Evolutionary conservation across 2,113 vertebrate species (phyloP), one percentile per base, ranked within the genome.

Genomic region (Cnemophilus loriae): DNA sequence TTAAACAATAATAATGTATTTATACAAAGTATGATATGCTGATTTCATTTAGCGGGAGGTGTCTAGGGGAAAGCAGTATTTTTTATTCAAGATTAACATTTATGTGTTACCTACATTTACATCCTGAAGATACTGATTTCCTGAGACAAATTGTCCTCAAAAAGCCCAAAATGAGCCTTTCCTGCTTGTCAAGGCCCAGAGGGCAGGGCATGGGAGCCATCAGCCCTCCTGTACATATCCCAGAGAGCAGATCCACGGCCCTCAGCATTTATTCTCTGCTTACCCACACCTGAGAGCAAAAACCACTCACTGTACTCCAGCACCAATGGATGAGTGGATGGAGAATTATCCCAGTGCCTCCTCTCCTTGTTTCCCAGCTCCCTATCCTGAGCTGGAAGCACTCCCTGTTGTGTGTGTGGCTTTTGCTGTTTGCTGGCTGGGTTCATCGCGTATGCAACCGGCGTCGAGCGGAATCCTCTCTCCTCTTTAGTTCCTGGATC

Each of bases 401-500:
- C 28, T 32, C 33, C 60, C 16, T 0, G 14, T 8, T 69, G 73
- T 86, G 59, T 79, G 74, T 94, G 57, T 68, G 83, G 70, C 80
- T 94, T 46, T 83, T 79, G 87, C 71, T 93, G 63, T 81, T 70
- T 91, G 79, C 75, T 71, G 71, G 16, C 27, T 3, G 81, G 30
- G 61, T 76, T 96, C 57, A 87, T 96, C 68, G 4, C 1, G 10
- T 57, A 49, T 91, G 69, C 75, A 59, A 33, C 50, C 1, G 1
- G 47, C n/a, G 56, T 91, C 56, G 12, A 96, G 76, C n/a, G 28
- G 90, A 92, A 96, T 88, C 76, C 95, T 91, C 90, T 96, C 56
- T 93, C 97, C 87, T 97, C 33, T 98, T 68, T 88, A 99, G 98
- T 98, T 99, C 94, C 91, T 99, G 96, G 98, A 99, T 97, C 98